Evolutionary conservation across 2,113 vertebrate genomes (phyloP).

Genomic region (Notothenia coriiceps): DNA sequence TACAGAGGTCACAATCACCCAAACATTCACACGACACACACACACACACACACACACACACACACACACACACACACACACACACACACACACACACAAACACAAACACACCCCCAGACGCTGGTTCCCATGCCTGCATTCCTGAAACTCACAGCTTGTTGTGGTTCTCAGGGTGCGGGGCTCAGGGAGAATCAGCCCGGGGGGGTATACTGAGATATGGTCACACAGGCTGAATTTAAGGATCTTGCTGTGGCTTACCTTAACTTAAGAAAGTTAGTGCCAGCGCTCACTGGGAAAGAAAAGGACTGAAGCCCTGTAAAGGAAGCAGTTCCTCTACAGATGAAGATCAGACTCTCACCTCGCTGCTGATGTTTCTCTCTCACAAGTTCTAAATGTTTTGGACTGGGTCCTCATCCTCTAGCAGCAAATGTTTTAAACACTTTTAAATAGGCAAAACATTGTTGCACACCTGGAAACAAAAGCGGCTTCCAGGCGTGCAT

Average conservation of each 20-base stretch:
- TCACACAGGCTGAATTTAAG: constrained; percentile 43
- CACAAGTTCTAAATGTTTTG: no score
- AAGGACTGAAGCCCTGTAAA: background rate
- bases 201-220: constrained; percentile 22
- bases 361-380: background rate
- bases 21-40: constrained; percentile 16
- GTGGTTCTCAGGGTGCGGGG: constrained; percentile 54
- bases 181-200: constrained; percentile 30
- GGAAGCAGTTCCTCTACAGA: constrained; percentile 6
- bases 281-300: constrained; percentile 16
- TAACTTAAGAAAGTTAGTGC: constrained; percentile 33
- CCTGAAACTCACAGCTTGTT: constrained; percentile 47
- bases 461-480: no score
- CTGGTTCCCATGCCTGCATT: constrained; percentile 61
- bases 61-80: constrained; percentile 1
- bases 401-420: no score
- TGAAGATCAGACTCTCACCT: constrained; percentile 14
- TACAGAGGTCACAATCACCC: constrained; percentile 20
- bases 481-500: no score
- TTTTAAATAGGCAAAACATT: no score
- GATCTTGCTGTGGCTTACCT: constrained; percentile 32
- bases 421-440: no score
- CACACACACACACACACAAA: background rate
- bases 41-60: background rate
- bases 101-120: background rate